Evolutionary conservation across 2,888 invertebrate species (phyloP).

Genomic region (Hartigia nigra): DNA sequence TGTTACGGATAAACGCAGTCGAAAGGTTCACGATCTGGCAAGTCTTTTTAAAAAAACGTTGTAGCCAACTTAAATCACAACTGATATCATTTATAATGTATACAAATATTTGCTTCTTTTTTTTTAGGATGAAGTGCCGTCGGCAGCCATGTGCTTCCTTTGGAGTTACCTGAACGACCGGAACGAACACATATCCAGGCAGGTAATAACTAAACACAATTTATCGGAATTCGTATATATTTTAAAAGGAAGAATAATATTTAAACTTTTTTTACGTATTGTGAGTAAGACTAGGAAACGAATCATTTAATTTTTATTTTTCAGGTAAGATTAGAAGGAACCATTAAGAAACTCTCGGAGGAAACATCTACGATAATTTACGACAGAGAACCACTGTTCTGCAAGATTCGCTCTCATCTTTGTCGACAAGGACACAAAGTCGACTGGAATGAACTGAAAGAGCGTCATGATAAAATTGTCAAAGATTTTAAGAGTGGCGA

Average conservation of each 20-base stretch:
- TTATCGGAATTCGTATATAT: not conserved
- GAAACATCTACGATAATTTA: conserved; percentile 60
- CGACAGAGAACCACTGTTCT: conserved; percentile 64
- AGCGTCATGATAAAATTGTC: conserved; percentile 63
- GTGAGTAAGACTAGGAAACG: not conserved
- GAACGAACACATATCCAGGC: conserved; percentile 45
- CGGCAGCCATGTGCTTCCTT: conserved; percentile 65
- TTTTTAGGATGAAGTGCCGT: conserved; percentile 63
- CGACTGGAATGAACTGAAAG: conserved; percentile 66
- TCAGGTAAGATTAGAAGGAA: conserved; percentile 67
- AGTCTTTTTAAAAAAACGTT: conserved; percentile 26
- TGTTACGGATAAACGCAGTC: conserved; percentile 65
- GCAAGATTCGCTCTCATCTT: conserved; percentile 66
- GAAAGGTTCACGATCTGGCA: conserved; percentile 66
- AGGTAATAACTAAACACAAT: conserved; percentile 41
- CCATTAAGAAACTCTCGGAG: conserved; percentile 53
- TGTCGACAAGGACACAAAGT: conserved; percentile 65
- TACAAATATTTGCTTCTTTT: conserved; percentile 18
- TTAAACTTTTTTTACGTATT: not conserved
- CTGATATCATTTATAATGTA: not conserved
- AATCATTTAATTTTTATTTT: not conserved
- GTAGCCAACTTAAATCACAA: not conserved
- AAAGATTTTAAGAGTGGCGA: conserved; percentile 51
- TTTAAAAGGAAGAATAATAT: not conserved
- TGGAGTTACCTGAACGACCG: conserved; percentile 60